A percentile compares a stretch with the other conserved stretches of the same genome.
Conservation (phyloP, 2,888 invertebrate species). For the Troides aeacus region DNA sequence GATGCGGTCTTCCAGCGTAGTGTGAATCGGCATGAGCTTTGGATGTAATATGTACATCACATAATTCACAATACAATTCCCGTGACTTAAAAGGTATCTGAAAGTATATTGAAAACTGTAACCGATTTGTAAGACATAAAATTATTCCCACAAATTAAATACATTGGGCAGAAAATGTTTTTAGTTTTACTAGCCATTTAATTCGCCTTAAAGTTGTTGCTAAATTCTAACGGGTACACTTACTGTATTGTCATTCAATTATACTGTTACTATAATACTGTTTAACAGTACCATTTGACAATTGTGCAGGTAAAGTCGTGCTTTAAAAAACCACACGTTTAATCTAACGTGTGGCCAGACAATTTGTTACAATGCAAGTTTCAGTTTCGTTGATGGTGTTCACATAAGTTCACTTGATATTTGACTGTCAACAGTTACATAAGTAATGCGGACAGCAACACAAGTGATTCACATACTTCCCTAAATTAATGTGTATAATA, state of each 20-base stretch:
- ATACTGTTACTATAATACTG: background rate
- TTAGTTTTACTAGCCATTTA: background rate
- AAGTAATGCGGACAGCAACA: conserved; percentile 23
- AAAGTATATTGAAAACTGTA: conserved; percentile 30
- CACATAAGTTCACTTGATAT: conserved; percentile 59
- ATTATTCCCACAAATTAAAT: conserved; percentile 1
- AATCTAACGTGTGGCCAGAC: conserved; percentile 50
- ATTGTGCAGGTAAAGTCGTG: background rate
- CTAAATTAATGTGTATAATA: background rate
- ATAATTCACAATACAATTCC: conserved; percentile 70
- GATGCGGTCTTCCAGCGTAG: conserved; percentile 72
- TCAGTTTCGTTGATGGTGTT: conserved; percentile 59
- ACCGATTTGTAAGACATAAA: too few species aligned
- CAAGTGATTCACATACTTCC: conserved; percentile 14
- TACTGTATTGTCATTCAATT: background rate
- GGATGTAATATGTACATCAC: conserved; percentile 75
- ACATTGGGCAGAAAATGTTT: background rate
- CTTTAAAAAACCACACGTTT: conserved; percentile 44
- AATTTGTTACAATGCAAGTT: conserved; percentile 63
- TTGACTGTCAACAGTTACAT: conserved; percentile 26
- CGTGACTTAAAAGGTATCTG: conserved; percentile 61
- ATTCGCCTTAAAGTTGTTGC: background rate
- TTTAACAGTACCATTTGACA: background rate
- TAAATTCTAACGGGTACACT: background rate
- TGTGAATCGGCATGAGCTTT: conserved; percentile 72